Evolutionary conservation across 2,113 vertebrate genomes (phyloP).

Genomic region (Petaurus breviceps): DNA sequence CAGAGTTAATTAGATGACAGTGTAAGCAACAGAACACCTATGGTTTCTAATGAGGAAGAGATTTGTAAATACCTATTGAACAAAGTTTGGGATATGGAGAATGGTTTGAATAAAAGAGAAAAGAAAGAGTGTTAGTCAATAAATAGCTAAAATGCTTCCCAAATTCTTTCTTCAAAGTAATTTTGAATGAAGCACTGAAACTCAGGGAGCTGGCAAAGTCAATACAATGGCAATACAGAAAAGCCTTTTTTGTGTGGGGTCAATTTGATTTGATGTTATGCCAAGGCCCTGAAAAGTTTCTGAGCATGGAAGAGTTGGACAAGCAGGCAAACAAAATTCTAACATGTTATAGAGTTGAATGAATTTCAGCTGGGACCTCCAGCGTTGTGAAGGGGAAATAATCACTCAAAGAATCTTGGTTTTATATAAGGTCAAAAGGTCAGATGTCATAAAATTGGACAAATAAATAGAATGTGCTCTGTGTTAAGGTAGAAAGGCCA

Average conservation of each 20-base stretch:
- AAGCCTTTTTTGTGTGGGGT: slow-evolving; percentile 20
- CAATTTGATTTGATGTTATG: slow-evolving; percentile 55
- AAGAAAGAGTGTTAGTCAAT: slow-evolving; percentile 31
- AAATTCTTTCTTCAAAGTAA: slow-evolving; percentile 53
- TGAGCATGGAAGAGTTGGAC: slow-evolving; percentile 58
- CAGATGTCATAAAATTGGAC: slow-evolving; percentile 80
- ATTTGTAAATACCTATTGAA: slow-evolving; percentile 53
- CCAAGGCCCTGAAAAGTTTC: slow-evolving; percentile 56
- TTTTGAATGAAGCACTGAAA: slow-evolving; percentile 67
- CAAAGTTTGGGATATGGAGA: background rate
- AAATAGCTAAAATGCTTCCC: slow-evolving; percentile 43
- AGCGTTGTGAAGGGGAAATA: slow-evolving; percentile 68
- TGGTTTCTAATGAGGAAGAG: background rate
- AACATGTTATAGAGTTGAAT: slow-evolving; percentile 44
- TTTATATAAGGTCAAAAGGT: slow-evolving; percentile 73
- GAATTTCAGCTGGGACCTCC: slow-evolving; percentile 61
- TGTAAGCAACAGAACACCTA: slow-evolving; percentile 32
- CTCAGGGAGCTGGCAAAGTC: slow-evolving; percentile 45
- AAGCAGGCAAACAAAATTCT: slow-evolving; percentile 71
- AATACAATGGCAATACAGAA: slow-evolving; percentile 32
- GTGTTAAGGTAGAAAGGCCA: slow-evolving; percentile 69
- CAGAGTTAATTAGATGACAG: background rate
- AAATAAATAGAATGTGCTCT: slow-evolving; percentile 76
- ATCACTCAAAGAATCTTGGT: slow-evolving; percentile 69
- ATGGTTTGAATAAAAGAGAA: slow-evolving; percentile 20